Conservation (phyloP, 2,888 invertebrate species). For the Drosophila demipolita region DNA sequence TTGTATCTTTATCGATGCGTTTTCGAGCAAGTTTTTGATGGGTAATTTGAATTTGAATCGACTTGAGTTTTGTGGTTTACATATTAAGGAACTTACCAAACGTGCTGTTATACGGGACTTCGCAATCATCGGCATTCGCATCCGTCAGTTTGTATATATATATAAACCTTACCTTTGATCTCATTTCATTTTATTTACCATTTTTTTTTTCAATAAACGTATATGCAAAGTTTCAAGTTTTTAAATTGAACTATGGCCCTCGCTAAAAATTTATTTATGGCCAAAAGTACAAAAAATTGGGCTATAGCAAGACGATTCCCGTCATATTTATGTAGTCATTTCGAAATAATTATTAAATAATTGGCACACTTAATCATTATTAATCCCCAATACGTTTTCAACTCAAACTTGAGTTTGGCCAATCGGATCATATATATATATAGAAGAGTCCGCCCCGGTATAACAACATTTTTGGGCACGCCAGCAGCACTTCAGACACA, state of each 20-base stretch:
- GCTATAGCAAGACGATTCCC: slow-evolving; percentile 6
- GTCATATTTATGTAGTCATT: slow-evolving; percentile 5
- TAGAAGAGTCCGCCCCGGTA: slow-evolving; percentile 48
- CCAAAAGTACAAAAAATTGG: slow-evolving; percentile 22
- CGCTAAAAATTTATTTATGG: slow-evolving; percentile 23
- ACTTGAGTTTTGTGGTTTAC: slow-evolving; percentile 58
- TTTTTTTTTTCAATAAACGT: slow-evolving; percentile 34
- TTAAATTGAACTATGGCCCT: slow-evolving; percentile 39
- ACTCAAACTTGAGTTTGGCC: slow-evolving; percentile 3
- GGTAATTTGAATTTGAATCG: slow-evolving; percentile 51
- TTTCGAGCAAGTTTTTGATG: slow-evolving; percentile 69
- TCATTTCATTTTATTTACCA: slow-evolving; percentile 40
- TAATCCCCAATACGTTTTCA: slow-evolving; percentile 10
- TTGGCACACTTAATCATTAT: slow-evolving; percentile 14
- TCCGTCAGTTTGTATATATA: slow-evolving; percentile 80
- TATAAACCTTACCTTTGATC: slow-evolving; percentile 83
- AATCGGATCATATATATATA: slow-evolving; percentile 16
- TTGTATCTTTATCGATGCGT: slow-evolving; percentile 49
- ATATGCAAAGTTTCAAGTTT: slow-evolving; percentile 48
- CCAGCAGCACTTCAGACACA: slow-evolving; percentile 67
- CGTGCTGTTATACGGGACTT: slow-evolving; percentile 82
- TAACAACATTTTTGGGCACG: slow-evolving; percentile 77
- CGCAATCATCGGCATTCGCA: slow-evolving; percentile 76
- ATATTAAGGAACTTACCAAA: slow-evolving; percentile 84
- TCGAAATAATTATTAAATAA: not conserved